phyloP scores from a whole-genome alignment of 2,888 invertebrate genomes.

The Sinotaia quadrata region DNA sequence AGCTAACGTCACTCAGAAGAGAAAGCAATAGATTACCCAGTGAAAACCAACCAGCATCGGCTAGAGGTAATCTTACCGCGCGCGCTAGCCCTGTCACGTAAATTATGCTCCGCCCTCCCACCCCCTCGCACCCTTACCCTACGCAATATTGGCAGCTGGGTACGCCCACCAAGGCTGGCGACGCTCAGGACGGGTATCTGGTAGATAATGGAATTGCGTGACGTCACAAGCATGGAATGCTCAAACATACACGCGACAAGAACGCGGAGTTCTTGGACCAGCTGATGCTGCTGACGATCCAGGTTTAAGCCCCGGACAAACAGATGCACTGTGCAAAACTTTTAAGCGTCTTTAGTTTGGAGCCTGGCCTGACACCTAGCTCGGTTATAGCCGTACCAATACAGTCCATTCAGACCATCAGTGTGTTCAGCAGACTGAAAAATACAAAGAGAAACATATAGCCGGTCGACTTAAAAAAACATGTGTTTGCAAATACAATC shows the following conservation, averaged over 20 bases:
- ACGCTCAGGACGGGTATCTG: slow-evolving; percentile 16
- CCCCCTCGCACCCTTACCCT: no score
- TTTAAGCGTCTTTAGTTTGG: no score
- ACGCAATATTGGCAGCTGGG: slow-evolving; percentile 23
- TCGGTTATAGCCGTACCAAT: no score
- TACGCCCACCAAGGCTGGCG: slow-evolving; percentile 17
- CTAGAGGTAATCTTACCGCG: background rate
- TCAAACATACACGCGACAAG: slow-evolving; percentile 24
- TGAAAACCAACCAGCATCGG: slow-evolving; percentile 1
- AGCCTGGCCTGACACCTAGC: no score
- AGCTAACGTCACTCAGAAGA: slow-evolving; percentile 8
- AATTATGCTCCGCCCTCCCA: no score
- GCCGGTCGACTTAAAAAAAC: no score
- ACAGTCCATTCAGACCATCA: no score
- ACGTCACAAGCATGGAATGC: slow-evolving; percentile 35
- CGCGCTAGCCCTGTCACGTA: slow-evolving; percentile 23
- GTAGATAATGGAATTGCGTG: slow-evolving; percentile 23
- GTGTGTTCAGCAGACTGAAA: no score
- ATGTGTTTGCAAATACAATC: no score
- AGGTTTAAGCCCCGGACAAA: slow-evolving; percentile 44
- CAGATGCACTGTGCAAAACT: slow-evolving; percentile 18
- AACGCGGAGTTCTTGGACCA: background rate
- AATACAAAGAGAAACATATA: no score
- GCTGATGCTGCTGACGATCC: background rate
- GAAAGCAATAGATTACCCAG: slow-evolving; percentile 22